phyloP scores from a whole-genome alignment of 1,140 invertebrate species.

The Dendroctonus valens region DNA sequence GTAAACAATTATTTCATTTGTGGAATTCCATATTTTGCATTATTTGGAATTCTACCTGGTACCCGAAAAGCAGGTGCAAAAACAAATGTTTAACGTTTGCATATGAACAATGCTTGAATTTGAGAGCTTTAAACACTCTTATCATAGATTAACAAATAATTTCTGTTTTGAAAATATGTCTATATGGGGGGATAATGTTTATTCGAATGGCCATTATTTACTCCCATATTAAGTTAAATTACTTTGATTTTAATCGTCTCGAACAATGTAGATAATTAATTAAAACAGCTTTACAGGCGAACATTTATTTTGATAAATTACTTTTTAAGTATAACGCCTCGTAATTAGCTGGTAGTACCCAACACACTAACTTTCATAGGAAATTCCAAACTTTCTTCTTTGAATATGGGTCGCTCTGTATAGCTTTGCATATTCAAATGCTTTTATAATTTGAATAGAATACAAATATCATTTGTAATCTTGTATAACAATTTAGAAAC shows the following conservation, averaged over 20 bases:
- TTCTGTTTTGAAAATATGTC: too few species aligned
- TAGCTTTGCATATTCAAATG: conserved; percentile 24
- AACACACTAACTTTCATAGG: conserved; percentile 21
- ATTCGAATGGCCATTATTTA: conserved; percentile 10
- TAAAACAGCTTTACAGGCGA: not conserved
- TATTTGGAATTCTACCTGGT: too few species aligned
- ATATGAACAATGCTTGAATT: too few species aligned
- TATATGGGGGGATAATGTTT: not conserved
- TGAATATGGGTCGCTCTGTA: conserved; percentile 16
- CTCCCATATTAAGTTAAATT: conserved; percentile 6
- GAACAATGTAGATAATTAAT: conserved; percentile 11
- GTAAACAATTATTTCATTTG: too few species aligned
- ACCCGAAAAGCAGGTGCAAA: too few species aligned
- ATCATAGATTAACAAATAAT: too few species aligned
- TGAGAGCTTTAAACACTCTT: too few species aligned
- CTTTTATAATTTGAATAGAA: conserved; percentile 18
- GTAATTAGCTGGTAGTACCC: conserved; percentile 6
- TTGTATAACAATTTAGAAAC: conserved; percentile 21
- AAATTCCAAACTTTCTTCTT: conserved; percentile 25
- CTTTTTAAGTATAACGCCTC: conserved; percentile 9
- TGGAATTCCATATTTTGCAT: too few species aligned
- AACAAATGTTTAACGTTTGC: too few species aligned
- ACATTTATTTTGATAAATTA: conserved; percentile 19
- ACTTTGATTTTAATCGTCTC: not conserved
- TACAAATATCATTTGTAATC: conserved; percentile 20